Percentiles rank a stretch among this genome's conserved stretches.
These are phyloP conservation scores for Drosophila falleni DNA, from an alignment of 2,888 invertebrate genomes.

Conservation along the genomic window DNA sequence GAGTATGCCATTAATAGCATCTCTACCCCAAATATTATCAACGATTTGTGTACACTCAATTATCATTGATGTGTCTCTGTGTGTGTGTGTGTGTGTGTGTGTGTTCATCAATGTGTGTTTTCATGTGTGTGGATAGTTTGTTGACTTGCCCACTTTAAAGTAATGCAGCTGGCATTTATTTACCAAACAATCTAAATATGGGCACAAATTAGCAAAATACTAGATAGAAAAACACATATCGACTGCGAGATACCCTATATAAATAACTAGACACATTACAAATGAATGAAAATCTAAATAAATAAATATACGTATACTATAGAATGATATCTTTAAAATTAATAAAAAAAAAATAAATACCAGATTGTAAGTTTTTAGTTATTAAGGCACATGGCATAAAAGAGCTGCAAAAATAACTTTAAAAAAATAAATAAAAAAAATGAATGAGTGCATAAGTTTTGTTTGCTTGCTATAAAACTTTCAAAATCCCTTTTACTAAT, in stretches of 20 bases:
- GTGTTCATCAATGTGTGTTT: no score
- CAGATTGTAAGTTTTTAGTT: no score
- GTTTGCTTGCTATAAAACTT: not conserved
- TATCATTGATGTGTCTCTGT: slow-evolving; percentile 29
- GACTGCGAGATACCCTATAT: not conserved
- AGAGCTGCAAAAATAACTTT: not conserved
- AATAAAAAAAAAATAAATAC: no score
- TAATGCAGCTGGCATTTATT: slow-evolving; percentile 21
- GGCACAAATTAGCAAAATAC: slow-evolving; percentile 20
- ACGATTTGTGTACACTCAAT: slow-evolving; percentile 53
- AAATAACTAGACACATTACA: not conserved
- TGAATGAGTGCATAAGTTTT: not conserved
- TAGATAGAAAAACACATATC: not conserved
- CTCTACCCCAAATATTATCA: slow-evolving; percentile 38
- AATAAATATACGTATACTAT: not conserved
- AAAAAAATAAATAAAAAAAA: not conserved
- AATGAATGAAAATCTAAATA: no score
- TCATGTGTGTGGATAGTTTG: slow-evolving; percentile 10
- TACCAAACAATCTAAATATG: slow-evolving; percentile 34
- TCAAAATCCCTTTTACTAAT: slow-evolving; percentile 1
- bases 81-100: not conserved
- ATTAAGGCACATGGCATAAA: not conserved
- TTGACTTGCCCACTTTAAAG: slow-evolving; percentile 17
- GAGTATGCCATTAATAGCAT: slow-evolving; percentile 39
- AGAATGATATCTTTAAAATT: not conserved